phyloP scores from a whole-genome alignment of 1,140 invertebrate genomes.

The Tachypleus tridentatus region DNA sequence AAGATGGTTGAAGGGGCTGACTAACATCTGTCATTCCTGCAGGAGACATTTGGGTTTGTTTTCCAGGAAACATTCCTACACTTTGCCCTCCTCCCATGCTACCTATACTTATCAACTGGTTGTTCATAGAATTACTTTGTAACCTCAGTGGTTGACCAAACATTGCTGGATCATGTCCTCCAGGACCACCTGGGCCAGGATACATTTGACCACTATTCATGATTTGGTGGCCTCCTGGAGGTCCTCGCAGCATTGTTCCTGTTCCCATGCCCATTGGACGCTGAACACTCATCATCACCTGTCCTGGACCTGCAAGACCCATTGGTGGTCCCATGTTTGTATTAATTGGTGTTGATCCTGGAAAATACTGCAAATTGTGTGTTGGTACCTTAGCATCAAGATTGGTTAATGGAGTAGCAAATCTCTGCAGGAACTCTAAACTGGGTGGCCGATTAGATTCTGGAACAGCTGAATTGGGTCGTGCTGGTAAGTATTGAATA shows the following conservation, averaged over 20 bases:
- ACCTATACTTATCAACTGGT: slow-evolving; percentile 16
- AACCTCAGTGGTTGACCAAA: slow-evolving; percentile 12
- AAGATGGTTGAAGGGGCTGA: slow-evolving; percentile 62
- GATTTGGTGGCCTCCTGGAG: background rate
- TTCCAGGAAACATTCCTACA: slow-evolving; percentile 17
- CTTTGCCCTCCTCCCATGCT: slow-evolving; percentile 10
- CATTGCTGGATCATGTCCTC: slow-evolving; percentile 15
- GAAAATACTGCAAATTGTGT: slow-evolving; percentile 63
- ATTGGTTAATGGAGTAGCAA: slow-evolving; percentile 41
- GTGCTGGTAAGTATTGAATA: slow-evolving; percentile 90
- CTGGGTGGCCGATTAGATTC: slow-evolving; percentile 64
- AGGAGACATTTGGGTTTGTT: slow-evolving; percentile 17
- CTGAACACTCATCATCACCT: slow-evolving; percentile 31
- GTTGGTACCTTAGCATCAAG: slow-evolving; percentile 56
- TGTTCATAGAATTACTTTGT: slow-evolving; percentile 1
- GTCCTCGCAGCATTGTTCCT: slow-evolving; percentile 28
- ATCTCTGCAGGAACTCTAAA: slow-evolving; percentile 80
- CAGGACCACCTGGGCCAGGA: slow-evolving; percentile 11
- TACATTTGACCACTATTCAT: slow-evolving; percentile 11
- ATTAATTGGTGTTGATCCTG: slow-evolving; percentile 24
- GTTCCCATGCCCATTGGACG: slow-evolving; percentile 27
- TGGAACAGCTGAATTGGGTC: slow-evolving; percentile 34
- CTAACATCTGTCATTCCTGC: slow-evolving; percentile 37
- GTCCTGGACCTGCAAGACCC: slow-evolving; percentile 29
- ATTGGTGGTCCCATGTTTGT: slow-evolving; percentile 27